Percentiles rank a stretch among this genome's conserved stretches.
These are phyloP conservation scores for Spea hammondii DNA, from an alignment of 2,797 vertebrate species.

Conservation along the genomic window DNA sequence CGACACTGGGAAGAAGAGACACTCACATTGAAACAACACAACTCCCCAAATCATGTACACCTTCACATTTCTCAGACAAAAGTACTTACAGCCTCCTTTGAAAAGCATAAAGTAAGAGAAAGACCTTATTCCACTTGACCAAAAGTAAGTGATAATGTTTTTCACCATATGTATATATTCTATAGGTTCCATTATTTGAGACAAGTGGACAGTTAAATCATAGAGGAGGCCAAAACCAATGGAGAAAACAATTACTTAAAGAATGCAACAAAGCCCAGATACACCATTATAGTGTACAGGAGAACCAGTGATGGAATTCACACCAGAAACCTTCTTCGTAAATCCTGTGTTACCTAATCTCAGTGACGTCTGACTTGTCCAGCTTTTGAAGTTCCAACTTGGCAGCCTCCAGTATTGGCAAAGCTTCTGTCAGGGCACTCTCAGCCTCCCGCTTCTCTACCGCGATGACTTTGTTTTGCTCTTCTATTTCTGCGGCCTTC, in stretches of 20 bases:
- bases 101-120: slow-evolving; percentile 31
- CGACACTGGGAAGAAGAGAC: slow-evolving; percentile 4
- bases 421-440: slow-evolving; percentile 82
- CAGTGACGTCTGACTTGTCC: slow-evolving; percentile 93
- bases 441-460: slow-evolving; percentile 88
- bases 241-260: too few relatives aligned
- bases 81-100: slow-evolving; percentile 50
- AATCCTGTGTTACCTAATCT: slow-evolving; percentile 79
- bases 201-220: neutral
- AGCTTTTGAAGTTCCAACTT: slow-evolving; percentile 88
- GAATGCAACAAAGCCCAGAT: too few relatives aligned
- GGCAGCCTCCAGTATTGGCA: slow-evolving; percentile 86
- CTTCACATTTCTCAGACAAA: neutral
- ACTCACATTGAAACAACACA: slow-evolving; percentile 26
- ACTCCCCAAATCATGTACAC: slow-evolving; percentile 25
- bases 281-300: too few relatives aligned
- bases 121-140: slow-evolving; percentile 10
- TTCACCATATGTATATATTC: neutral
- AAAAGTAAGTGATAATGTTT: neutral
- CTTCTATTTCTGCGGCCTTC: slow-evolving; percentile 90
- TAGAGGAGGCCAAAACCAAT: too few relatives aligned
- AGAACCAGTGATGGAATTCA: too few relatives aligned
- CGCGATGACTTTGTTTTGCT: slow-evolving; percentile 87
- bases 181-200: neutral
- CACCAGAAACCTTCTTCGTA: too few relatives aligned